Evolutionary conservation across 2,113 vertebrate genomes (phyloP), one percentile per base, ranked within the genome.

Genomic region (Pimephales promelas): DNA sequence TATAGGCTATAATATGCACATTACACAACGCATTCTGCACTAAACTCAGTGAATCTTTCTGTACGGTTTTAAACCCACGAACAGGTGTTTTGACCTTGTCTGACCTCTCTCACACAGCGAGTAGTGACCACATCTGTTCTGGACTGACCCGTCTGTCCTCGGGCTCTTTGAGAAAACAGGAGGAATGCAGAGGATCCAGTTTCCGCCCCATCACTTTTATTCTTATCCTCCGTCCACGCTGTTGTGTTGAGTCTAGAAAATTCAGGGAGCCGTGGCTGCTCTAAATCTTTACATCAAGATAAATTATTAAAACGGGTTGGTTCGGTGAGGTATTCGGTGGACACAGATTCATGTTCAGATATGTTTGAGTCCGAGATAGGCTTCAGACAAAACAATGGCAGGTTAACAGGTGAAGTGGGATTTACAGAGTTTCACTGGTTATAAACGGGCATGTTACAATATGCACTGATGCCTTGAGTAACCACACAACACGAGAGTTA

Each of bases 161-260:
- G 6, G 59, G 81, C 52, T 80, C 5, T 81, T 45, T 75, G 68
- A 59, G 22, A 61, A 72, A 75, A 72, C n/a, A n/a, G 0, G 10
- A 75, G 82, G 88, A 89, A 90, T 90, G 85, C 77, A 43, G 86
- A 80, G 45, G n/a, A 82, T 85, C 89, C 82, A 57, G 87, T 88
- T 89, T 75, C 72, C 1, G 3, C 66, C 18, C 11, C 47, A 31
- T 77, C 59, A 28, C 31, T 62, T 34, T 57, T n/a, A n/a, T 40
- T 61, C 76, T 49, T 1, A 9, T 24, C 79, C 43, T 70, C n/a
- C 52, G 34, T 45, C 7, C 45, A 66, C 18, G n/a, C 22, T 16
- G 26, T 62, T 66, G 79, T 22, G 13, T 40, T 20, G 13, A 52
- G 5, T 43, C 5, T 24, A 66, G 61, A 49, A n/a, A 34, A 81